Evolutionary conservation across 1,140 invertebrate species (phyloP).

Genomic region (Aphidius ervi): DNA sequence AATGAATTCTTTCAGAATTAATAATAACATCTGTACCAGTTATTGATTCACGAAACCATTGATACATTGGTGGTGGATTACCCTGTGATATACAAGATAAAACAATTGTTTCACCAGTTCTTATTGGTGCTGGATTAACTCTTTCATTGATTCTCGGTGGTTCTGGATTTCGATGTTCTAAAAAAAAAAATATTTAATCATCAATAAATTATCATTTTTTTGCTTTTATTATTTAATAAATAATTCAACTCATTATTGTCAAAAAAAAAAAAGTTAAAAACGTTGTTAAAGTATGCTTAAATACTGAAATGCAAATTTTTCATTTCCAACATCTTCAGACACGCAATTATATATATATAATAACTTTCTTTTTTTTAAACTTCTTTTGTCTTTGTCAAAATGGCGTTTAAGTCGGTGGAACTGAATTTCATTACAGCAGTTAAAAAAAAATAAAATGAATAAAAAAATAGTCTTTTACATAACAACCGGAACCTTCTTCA

Average conservation of each 20-base stretch:
- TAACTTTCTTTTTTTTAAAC: too few relatives aligned
- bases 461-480: too few relatives aligned
- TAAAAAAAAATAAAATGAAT: too few relatives aligned
- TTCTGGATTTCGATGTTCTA: constrained; percentile 51
- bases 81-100: constrained; percentile 55
- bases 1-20: constrained; percentile 49
- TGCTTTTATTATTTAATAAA: not conserved
- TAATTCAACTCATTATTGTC: not conserved
- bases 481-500: too few relatives aligned
- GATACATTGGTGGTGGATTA: constrained; percentile 54
- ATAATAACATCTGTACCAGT: constrained; percentile 43
- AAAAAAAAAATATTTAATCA: constrained; percentile 22
- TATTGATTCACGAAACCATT: constrained; percentile 50
- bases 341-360: too few relatives aligned
- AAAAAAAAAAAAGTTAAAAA: not conserved
- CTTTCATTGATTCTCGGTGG: constrained; percentile 53
- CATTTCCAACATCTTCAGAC: too few relatives aligned
- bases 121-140: constrained; percentile 49
- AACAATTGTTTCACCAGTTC: constrained; percentile 53
- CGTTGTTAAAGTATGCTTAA: not conserved
- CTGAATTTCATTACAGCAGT: too few relatives aligned
- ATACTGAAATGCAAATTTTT: too few relatives aligned
- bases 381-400: too few relatives aligned
- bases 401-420: too few relatives aligned
- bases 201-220: not conserved